Conservation (phyloP, 2,888 invertebrate genomes). For the Fragum sueziense region DNA sequence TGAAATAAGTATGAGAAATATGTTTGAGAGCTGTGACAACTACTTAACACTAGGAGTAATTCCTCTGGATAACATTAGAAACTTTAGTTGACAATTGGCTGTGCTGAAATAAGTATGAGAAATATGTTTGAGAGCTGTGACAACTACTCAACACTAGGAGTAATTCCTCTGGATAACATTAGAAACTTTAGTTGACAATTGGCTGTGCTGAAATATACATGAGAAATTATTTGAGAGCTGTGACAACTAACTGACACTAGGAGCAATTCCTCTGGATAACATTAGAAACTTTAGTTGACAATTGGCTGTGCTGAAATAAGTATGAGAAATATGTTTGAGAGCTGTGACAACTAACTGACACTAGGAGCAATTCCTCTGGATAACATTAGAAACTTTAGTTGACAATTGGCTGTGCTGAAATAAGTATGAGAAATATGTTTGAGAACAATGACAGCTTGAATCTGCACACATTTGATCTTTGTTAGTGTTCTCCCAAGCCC, state of each 20-base stretch:
- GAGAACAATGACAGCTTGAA: too few relatives aligned
- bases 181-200: conserved; percentile 29
- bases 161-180: not conserved
- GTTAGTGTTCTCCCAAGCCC: too few relatives aligned
- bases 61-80: not conserved
- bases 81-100: conserved; percentile 30
- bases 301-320: conserved; percentile 43
- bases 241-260: too few relatives aligned
- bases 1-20: conserved; percentile 25
- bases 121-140: too few relatives aligned
- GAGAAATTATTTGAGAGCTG: too few relatives aligned
- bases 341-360: too few relatives aligned
- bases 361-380: conserved; percentile 17
- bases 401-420: conserved; percentile 42
- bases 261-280: conserved; percentile 9
- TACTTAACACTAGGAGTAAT: conserved; percentile 20
- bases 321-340: too few relatives aligned
- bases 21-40: too few relatives aligned
- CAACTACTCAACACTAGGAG: conserved; percentile 17
- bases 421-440: too few relatives aligned
- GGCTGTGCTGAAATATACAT: conserved; percentile 41
- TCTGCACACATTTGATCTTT: too few relatives aligned
- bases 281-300: conserved; percentile 17
- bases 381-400: conserved; percentile 13
- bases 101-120: conserved; percentile 44